These are phyloP conservation scores for Trogon surrucura DNA, from an alignment of 2,113 vertebrate genomes.

Conservation along the genomic window DNA sequence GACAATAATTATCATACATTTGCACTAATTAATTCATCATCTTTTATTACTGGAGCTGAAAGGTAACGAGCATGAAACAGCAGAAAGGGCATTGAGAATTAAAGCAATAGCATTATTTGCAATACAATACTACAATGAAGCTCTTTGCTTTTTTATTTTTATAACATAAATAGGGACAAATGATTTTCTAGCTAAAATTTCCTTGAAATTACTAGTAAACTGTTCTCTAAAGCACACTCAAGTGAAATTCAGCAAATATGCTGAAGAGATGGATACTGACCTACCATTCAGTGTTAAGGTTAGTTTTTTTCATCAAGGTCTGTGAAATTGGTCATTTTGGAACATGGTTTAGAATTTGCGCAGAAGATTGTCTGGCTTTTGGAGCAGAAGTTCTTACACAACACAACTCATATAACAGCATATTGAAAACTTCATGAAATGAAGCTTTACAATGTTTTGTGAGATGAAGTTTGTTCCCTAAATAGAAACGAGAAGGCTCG, in stretches of 20 bases:
- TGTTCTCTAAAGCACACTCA: neutral
- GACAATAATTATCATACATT: conserved; percentile 59
- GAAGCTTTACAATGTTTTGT: neutral
- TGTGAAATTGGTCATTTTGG: neutral
- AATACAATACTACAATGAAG: neutral
- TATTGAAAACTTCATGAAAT: neutral
- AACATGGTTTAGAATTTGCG: neutral
- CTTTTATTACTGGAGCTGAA: conserved; percentile 34
- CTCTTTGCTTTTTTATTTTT: neutral
- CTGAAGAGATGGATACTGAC: neutral
- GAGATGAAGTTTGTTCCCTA: neutral
- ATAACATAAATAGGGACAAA: neutral
- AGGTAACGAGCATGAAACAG: conserved; percentile 21
- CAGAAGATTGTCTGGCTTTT: neutral
- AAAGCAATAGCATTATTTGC: neutral
- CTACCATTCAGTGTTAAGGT: neutral
- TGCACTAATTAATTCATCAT: conserved; percentile 56
- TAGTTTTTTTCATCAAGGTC: neutral
- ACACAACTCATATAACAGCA: neutral
- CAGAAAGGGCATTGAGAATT: neutral
- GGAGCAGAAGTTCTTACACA: neutral
- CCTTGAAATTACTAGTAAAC: neutral
- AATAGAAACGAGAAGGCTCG: neutral
- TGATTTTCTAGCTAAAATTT: neutral
- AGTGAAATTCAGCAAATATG: neutral